Evolutionary conservation across 2,113 vertebrate genomes (phyloP), one percentile per base, ranked within the genome.

Genomic region (Xiphorhynchus elegans): DNA sequence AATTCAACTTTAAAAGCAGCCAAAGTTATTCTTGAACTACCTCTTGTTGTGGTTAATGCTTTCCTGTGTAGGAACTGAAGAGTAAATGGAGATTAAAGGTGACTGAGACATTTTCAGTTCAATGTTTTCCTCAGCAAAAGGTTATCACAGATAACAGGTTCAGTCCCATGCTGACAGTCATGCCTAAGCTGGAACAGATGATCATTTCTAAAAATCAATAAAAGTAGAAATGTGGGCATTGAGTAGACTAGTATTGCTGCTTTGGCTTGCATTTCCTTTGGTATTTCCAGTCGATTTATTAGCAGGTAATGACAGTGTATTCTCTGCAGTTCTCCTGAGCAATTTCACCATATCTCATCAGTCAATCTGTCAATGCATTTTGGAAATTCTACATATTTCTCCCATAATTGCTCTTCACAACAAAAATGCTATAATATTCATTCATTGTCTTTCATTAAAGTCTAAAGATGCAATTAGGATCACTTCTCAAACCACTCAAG

Each of bases 191-290:
- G 72, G 72, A 93, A 87, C 29, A 88, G 80, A 83, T 81, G 55
- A 90, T 91, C 47, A 78, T 92, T 93, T 91, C 63, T 87, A 88
- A 92, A 96, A 93, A 89, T 93, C 93, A 93, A 89, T 96, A 94
- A 52, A 93, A 92, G 63, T 46, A 81, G 72, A 87, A 91, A 89
- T 56, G 53, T 40, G n/a, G 53, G 46, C 39, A 81, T 83, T 66
- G 80, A 84, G 75, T 64, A 44, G 58, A 91, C 39, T 75, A 76
- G 91, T 90, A 89, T 76, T 93, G 20, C 58, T 94, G 73, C 33
- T 35, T 92, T 93, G 60, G 39, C 42, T 87, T 64, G 68, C 39
- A 77, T 68, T 93, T 95, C 85, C 70, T 91, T 91, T 78, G 47
- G 10, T 84, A 90, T 63, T 91, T 87, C 52, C 53, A 74, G 53